These are phyloP conservation scores for Noctua pronuba DNA, from an alignment of 2,888 invertebrate genomes.

Conservation along the genomic window DNA sequence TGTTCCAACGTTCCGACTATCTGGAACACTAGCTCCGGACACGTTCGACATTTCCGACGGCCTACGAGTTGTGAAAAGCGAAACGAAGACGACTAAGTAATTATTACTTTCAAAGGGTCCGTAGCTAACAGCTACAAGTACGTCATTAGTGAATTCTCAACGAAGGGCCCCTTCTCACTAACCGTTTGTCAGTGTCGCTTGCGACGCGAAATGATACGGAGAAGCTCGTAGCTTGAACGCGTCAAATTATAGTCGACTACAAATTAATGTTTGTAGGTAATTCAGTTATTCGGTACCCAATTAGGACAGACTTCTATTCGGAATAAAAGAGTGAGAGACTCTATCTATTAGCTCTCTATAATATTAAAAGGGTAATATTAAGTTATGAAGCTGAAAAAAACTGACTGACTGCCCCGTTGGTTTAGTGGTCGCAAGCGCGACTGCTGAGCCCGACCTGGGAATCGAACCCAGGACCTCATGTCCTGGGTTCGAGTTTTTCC, in stretches of 20 bases:
- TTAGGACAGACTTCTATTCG: conserved; percentile 30
- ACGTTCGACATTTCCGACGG: conserved; percentile 50
- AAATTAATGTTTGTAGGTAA: conserved; percentile 36
- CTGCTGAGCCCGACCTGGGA: too few relatives aligned
- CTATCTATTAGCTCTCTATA: neutral
- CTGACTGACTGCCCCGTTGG: neutral
- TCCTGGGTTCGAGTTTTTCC: neutral
- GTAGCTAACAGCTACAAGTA: conserved; percentile 50
- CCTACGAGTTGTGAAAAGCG: conserved; percentile 48
- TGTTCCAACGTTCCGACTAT: conserved; percentile 14
- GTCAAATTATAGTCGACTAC: conserved; percentile 52
- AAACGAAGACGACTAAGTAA: conserved; percentile 55
- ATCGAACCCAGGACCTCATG: neutral
- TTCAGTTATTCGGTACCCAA: conserved; percentile 36
- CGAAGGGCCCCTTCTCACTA: conserved; percentile 36
- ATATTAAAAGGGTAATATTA: neutral
- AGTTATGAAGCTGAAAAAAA: neutral
- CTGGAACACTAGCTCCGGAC: conserved; percentile 34
- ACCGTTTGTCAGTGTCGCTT: conserved; percentile 59
- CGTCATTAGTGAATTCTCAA: conserved; percentile 61
- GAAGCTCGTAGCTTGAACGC: conserved; percentile 52
- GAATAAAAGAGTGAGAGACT: neutral
- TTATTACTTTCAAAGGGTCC: conserved; percentile 52
- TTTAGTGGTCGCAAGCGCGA: neutral
- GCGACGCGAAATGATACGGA: conserved; percentile 51